Evolutionary conservation across 2,797 vertebrate genomes (phyloP).

Genomic region (Semaprochilodus insignis): DNA sequence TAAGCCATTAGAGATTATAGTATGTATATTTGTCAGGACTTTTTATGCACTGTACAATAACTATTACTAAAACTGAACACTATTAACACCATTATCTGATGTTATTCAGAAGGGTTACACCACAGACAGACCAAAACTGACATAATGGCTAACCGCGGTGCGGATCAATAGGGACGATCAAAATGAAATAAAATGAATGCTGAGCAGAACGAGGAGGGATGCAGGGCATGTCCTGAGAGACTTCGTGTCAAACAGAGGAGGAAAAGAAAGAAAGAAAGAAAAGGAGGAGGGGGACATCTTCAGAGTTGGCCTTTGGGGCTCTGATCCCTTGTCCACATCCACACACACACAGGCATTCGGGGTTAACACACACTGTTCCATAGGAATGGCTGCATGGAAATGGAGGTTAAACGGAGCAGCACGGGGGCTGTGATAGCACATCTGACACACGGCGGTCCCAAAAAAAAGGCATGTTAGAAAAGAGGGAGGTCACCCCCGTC

Average conservation of each 20-base stretch:
- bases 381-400: constrained; percentile 80
- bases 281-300: constrained; percentile 21
- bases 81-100: background rate
- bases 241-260: constrained; percentile 60
- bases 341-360: constrained; percentile 11
- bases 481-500: constrained; percentile 79
- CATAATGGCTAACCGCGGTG: constrained; percentile 76
- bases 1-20: background rate
- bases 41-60: too few relatives aligned
- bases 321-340: background rate
- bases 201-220: constrained; percentile 51
- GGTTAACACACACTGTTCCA: constrained; percentile 69
- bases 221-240: constrained; percentile 57
- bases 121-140: constrained; percentile 48
- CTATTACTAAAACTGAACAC: background rate
- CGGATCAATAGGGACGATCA: constrained; percentile 73
- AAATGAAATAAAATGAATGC: constrained; percentile 74
- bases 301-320: constrained; percentile 34
- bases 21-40: background rate
- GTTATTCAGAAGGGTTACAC: background rate
- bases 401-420: constrained; percentile 76
- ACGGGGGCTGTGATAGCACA: constrained; percentile 72
- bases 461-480: constrained; percentile 73
- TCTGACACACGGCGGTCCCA: constrained; percentile 64
- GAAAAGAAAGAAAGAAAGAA: background rate